Percentiles rank a stretch among this genome's conserved stretches.
Conservation (phyloP, 2,888 invertebrate species). For the Stenodema calcarata region DNA sequence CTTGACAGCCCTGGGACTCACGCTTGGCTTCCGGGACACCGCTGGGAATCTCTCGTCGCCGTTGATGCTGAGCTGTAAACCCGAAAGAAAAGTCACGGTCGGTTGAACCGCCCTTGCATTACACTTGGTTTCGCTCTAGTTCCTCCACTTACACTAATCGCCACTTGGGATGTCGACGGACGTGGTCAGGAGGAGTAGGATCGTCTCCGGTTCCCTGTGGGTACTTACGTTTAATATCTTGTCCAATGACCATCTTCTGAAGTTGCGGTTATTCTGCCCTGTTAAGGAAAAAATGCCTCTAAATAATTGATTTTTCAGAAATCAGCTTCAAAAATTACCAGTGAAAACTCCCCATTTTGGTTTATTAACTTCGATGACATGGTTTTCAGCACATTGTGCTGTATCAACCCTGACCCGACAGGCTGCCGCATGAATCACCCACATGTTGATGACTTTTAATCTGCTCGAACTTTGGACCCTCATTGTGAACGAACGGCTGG, state of each 20-base stretch:
- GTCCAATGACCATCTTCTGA: neutral
- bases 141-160: constrained; percentile 15
- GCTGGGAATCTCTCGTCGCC: neutral
- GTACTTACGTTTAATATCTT: neutral
- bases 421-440: too few relatives aligned
- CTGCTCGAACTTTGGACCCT: too few relatives aligned
- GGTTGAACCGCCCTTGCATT: neutral
- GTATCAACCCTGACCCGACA: too few relatives aligned
- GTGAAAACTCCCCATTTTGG: too few relatives aligned
- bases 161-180: neutral
- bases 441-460: too few relatives aligned
- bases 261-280: too few relatives aligned
- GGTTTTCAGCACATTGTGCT: too few relatives aligned
- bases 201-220: neutral
- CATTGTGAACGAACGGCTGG: too few relatives aligned
- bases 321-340: too few relatives aligned
- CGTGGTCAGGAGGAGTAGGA: neutral
- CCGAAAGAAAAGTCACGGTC: constrained; percentile 10
- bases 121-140: constrained; percentile 3
- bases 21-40: neutral
- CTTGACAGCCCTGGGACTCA: neutral
- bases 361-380: too few relatives aligned
- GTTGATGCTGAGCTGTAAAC: neutral
- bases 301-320: too few relatives aligned
- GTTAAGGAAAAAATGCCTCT: too few relatives aligned